Percentiles rank a stretch among this genome's conserved stretches.
These are phyloP conservation scores for Lepus europaeus DNA, from an alignment of 2,113 vertebrate genomes.

Conservation along the genomic window DNA sequence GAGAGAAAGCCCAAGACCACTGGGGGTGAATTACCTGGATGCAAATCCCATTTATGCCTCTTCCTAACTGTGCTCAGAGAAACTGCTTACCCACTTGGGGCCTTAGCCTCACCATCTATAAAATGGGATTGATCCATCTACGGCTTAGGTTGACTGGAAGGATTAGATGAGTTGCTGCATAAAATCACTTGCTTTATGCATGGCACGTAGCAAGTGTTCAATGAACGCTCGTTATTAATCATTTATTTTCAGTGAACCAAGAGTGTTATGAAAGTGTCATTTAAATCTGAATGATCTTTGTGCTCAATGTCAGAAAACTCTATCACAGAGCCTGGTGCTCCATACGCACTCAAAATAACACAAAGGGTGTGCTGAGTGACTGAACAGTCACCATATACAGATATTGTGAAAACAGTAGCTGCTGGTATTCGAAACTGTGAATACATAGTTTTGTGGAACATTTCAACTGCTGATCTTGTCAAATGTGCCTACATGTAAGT, in stretches of 20 bases:
- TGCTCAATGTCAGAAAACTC: not conserved
- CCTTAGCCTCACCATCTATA: not conserved
- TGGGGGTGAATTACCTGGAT: not conserved
- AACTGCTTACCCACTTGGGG: not conserved
- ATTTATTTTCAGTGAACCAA: conserved; percentile 1
- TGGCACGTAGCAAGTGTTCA: not conserved
- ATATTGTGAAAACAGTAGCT: not conserved
- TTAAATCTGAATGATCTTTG: conserved; percentile 59
- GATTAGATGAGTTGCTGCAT: not conserved
- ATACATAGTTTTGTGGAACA: conserved; percentile 30
- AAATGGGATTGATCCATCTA: not conserved
- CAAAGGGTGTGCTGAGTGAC: not conserved
- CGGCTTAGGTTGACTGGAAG: not conserved
- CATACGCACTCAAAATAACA: not conserved
- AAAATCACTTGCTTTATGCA: not conserved
- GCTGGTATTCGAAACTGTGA: not conserved
- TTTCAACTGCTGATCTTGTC: conserved; percentile 71
- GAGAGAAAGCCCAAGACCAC: not conserved
- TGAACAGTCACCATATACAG: not conserved
- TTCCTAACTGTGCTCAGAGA: not conserved
- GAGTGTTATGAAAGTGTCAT: not conserved
- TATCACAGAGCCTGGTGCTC: not conserved
- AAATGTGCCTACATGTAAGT: conserved; percentile 54
- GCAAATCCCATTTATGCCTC: not conserved
- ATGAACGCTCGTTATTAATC: not conserved